Conservation (phyloP, 1,140 invertebrate genomes). For the Drosophila punjabiensis region DNA sequence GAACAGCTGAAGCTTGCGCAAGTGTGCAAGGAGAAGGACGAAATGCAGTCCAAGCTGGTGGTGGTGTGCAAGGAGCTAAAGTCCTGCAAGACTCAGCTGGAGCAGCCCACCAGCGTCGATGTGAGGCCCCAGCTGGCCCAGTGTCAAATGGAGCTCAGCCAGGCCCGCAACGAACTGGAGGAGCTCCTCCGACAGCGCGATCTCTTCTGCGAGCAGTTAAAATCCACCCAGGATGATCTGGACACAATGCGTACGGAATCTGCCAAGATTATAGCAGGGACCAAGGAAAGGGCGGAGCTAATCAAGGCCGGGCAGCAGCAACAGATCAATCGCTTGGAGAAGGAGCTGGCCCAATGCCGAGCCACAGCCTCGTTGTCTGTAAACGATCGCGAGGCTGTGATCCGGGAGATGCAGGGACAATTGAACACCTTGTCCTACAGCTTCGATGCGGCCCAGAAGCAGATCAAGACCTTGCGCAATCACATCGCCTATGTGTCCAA, state of each 20-base stretch:
- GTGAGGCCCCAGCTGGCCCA: slow-evolving; percentile 69
- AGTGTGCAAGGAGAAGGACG: slow-evolving; percentile 87
- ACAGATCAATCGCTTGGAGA: slow-evolving; percentile 88
- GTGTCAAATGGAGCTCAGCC: slow-evolving; percentile 71
- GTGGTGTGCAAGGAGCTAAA: slow-evolving; percentile 82
- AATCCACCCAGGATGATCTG: slow-evolving; percentile 88
- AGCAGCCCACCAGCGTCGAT: slow-evolving; percentile 51
- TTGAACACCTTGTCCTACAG: slow-evolving; percentile 78
- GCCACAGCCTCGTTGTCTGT: slow-evolving; percentile 88
- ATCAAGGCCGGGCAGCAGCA: slow-evolving; percentile 87
- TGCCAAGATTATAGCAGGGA: slow-evolving; percentile 89
- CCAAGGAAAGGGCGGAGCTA: slow-evolving; percentile 89
- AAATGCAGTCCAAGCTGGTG: slow-evolving; percentile 72
- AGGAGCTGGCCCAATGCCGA: slow-evolving; percentile 88
- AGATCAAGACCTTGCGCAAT: slow-evolving; percentile 83
- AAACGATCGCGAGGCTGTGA: slow-evolving; percentile 88
- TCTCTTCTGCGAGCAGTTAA: slow-evolving; percentile 79
- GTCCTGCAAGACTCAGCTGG: slow-evolving; percentile 57
- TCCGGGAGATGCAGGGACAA: slow-evolving; percentile 81
- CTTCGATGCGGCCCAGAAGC: slow-evolving; percentile 84
- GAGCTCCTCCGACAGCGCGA: slow-evolving; percentile 73
- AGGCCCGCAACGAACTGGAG: slow-evolving; percentile 64
- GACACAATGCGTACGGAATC: slow-evolving; percentile 90
- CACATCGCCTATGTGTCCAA: slow-evolving; percentile 83
- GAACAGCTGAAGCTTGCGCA: slow-evolving; percentile 91